phyloP scores from a whole-genome alignment of 2,113 vertebrate genomes.

The Scartelaos histophorus region DNA sequence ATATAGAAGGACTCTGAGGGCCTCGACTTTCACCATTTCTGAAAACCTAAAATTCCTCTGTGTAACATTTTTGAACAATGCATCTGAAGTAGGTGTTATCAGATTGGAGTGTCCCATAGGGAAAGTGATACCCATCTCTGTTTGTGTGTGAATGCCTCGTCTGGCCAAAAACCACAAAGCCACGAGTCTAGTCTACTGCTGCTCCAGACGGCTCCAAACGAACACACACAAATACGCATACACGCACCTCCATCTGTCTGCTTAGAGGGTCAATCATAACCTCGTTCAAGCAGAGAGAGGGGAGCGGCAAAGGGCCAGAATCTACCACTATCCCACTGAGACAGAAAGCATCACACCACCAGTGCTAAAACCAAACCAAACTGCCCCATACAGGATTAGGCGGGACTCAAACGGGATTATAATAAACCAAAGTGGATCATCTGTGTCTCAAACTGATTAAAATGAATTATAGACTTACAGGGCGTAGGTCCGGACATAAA shows the following conservation, averaged over 20 bases:
- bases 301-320: conserved; percentile 23
- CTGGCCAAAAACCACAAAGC: conserved; percentile 55
- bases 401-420: conserved; percentile 56
- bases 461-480: conserved; percentile 46
- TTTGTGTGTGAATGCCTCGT: conserved; percentile 15
- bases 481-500: conserved; percentile 1
- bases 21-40: background rate
- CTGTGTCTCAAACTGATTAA: conserved; percentile 52
- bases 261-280: conserved; percentile 59
- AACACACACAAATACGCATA: conserved; percentile 33
- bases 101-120: background rate
- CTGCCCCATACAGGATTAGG: conserved; percentile 53
- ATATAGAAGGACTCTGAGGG: too few species aligned
- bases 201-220: conserved; percentile 55
- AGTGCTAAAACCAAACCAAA: conserved; percentile 40
- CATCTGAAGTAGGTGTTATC: background rate
- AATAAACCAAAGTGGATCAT: conserved; percentile 54
- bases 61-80: background rate
- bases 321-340: conserved; percentile 25
- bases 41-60: background rate
- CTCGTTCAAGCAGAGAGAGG: conserved; percentile 43
- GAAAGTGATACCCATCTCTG: conserved; percentile 8
- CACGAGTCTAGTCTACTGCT: conserved; percentile 43
- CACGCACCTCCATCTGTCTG: conserved; percentile 68
- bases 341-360: conserved; percentile 37